Evolutionary conservation across 1,140 invertebrate genomes (phyloP), one percentile per base, ranked within the genome.

Genomic region (Parapsyche elsis): DNA sequence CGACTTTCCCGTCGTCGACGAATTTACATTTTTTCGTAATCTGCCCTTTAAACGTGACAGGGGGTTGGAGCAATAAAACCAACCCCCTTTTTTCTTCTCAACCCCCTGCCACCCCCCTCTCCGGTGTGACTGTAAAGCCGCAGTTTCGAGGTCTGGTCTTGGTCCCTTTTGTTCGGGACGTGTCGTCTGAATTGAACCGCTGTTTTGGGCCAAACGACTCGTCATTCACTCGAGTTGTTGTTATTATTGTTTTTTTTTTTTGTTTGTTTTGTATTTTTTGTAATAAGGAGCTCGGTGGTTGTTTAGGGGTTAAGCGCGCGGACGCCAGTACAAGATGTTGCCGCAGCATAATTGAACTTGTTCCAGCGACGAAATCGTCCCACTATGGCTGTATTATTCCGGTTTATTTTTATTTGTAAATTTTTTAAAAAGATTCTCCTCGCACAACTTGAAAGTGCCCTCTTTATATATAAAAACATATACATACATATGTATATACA

Each of bases 1-100:
- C 14, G 14, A 10, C 24, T 19, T 16, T 21, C 14, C 16, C n/a
- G 16, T 10, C 67, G 16, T 71, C 24, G 21, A 7, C 16, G 30
- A 71, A 71, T 71, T 71, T 71, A 71, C 67, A 71, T 71, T 71
- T 71, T 71, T 71, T 71, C 30, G 67, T 71, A 71, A 71, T 71
- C 67, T 71, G 24, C 67, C 24, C 30, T 71, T 71, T 61, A 61
- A 61, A 61, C 30, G 30, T 38, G 30, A 7, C 30, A 7, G 30
- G 30, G 30, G 30, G 30, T 38, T 1, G n/a, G n/a, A n/a, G n/a
- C n/a, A n/a, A n/a, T n/a, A n/a, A n/a, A n/a, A n/a, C n/a, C n/a
- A n/a, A n/a, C n/a, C n/a, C n/a, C n/a, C n/a, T n/a, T n/a, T n/a
- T n/a, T n/a, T n/a, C n/a, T n/a, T n/a, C n/a, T 38, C 1, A 38